Evolutionary conservation across 2,797 vertebrate genomes (phyloP).

Genomic region (Lithobates sylvaticus): DNA sequence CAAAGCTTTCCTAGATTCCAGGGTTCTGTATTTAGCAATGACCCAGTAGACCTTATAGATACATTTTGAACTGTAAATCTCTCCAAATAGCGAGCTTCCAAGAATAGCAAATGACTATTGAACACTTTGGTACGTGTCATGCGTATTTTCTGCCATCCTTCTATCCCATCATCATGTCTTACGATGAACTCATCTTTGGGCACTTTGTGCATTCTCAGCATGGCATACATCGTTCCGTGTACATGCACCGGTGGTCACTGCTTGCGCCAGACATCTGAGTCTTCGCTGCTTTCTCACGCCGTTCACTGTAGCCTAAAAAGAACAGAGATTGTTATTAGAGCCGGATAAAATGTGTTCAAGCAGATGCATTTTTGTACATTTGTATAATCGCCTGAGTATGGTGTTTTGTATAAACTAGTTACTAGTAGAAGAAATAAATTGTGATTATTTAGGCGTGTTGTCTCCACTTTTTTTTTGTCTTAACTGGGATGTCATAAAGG

Average conservation of each 20-base stretch:
- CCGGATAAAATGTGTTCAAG: slow-evolving; percentile 54
- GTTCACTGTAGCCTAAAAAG: slow-evolving; percentile 46
- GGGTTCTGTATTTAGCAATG: too few species aligned
- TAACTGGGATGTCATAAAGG: too few species aligned
- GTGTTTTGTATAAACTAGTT: slow-evolving; percentile 69
- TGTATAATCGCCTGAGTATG: slow-evolving; percentile 58
- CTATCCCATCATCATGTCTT: background rate
- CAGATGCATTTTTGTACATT: slow-evolving; percentile 63
- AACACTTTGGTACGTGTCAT: background rate
- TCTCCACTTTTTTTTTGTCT: too few species aligned
- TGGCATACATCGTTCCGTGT: slow-evolving; percentile 26
- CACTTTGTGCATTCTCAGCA: slow-evolving; percentile 32
- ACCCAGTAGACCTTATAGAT: too few species aligned
- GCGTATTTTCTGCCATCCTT: background rate
- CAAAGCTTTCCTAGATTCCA: too few species aligned
- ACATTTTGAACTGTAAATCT: too few species aligned
- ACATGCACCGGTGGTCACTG: background rate
- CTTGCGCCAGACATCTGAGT: background rate
- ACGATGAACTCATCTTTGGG: background rate
- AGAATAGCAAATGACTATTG: background rate
- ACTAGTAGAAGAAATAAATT: slow-evolving; percentile 53
- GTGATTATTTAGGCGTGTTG: slow-evolving; percentile 46
- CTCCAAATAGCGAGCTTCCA: too few species aligned
- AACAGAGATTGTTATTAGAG: slow-evolving; percentile 42
- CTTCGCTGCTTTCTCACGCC: slow-evolving; percentile 38